Percentiles rank a stretch among this genome's conserved stretches.
These are phyloP conservation scores for Forbesichthys agassizii DNA, from an alignment of 2,113 vertebrate genomes.

Conservation along the genomic window DNA sequence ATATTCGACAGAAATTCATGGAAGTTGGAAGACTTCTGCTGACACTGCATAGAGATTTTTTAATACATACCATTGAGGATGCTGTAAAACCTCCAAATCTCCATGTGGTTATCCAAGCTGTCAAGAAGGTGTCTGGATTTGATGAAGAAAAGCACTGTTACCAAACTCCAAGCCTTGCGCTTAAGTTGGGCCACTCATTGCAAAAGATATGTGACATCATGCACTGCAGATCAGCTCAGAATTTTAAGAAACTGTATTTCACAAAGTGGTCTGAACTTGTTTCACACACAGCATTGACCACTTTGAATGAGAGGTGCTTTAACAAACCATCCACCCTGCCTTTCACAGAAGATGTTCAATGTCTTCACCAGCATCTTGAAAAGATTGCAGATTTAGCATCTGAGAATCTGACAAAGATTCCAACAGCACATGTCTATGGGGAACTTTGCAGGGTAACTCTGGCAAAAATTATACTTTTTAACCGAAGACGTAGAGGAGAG, in stretches of 20 bases:
- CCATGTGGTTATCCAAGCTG: constrained; percentile 19
- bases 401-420: constrained; percentile 6
- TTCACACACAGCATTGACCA: constrained; percentile 22
- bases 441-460: constrained; percentile 2
- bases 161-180: constrained; percentile 29
- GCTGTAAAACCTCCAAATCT: constrained; percentile 35
- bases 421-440: constrained; percentile 12
- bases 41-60: constrained; percentile 11
- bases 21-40: constrained; percentile 28
- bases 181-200: constrained; percentile 30
- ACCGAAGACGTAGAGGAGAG: background rate
- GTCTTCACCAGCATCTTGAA: constrained; percentile 26
- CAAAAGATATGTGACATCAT: constrained; percentile 40
- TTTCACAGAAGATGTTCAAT: constrained; percentile 27
- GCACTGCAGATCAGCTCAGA: constrained; percentile 28
- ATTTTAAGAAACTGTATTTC: constrained; percentile 23
- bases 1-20: constrained; percentile 27
- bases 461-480: constrained; percentile 1
- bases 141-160: constrained; percentile 20
- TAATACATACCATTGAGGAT: constrained; percentile 25
- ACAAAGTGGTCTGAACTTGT: constrained; percentile 32
- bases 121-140: constrained; percentile 30
- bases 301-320: constrained; percentile 6
- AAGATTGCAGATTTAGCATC: constrained; percentile 2
- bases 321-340: constrained; percentile 27